Evolutionary conservation across 2,797 vertebrate genomes (phyloP).

Genomic region (Carduelis carduelis): DNA sequence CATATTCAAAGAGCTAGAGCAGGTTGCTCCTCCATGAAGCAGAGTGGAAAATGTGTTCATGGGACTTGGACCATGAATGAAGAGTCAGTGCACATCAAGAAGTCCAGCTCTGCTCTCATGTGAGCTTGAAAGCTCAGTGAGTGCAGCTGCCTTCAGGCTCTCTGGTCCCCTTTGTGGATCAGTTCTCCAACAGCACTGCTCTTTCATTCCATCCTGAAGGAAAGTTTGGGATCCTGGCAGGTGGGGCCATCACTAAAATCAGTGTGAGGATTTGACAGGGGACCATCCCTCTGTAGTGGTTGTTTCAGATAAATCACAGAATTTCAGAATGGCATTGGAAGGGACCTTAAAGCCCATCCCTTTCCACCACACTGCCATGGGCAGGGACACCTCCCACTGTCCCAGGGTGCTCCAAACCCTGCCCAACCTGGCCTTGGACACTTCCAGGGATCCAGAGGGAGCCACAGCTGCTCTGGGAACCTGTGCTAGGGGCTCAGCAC

Average conservation of each 20-base stretch:
- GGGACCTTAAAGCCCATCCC: background rate
- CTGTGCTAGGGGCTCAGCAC: fast-evolving
- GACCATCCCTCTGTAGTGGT: background rate
- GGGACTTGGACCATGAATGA: background rate
- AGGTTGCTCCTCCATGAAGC: background rate
- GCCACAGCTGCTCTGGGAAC: background rate
- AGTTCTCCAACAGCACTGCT: fast-evolving
- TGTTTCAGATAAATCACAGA: background rate
- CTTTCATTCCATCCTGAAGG: background rate
- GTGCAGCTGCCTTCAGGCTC: background rate
- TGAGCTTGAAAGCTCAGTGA: background rate
- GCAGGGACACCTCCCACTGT: fast-evolving
- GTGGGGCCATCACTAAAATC: background rate
- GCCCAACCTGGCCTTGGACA: fast-evolving
- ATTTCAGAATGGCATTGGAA: background rate
- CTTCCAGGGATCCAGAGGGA: background rate
- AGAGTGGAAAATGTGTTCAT: background rate
- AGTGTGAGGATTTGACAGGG: background rate
- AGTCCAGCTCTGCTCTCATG: background rate
- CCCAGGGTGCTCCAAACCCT: fast-evolving
- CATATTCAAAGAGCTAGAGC: background rate
- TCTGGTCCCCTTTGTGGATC: background rate
- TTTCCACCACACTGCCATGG: background rate
- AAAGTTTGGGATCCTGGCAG: background rate
- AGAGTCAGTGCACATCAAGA: background rate